These are phyloP conservation scores for Drosophila lacertosa DNA, from an alignment of 1,140 invertebrate genomes.

Conservation along the genomic window DNA sequence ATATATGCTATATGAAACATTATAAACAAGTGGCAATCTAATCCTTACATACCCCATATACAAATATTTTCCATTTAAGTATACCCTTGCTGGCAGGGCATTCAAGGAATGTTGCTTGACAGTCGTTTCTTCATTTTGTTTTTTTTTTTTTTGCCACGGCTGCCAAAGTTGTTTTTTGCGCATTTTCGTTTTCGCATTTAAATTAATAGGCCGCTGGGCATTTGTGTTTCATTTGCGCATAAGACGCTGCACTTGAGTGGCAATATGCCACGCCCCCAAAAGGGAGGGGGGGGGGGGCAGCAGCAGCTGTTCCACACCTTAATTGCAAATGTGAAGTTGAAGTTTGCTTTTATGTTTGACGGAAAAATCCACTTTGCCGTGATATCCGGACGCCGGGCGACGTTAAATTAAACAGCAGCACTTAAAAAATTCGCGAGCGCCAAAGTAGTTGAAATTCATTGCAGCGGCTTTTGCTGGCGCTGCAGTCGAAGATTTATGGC, in stretches of 20 bases:
- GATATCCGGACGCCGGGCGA: constrained; percentile 62
- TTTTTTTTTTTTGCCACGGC: not conserved
- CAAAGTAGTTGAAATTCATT: constrained; percentile 77
- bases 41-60: not conserved
- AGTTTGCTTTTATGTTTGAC: constrained; percentile 78
- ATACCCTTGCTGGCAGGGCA: not conserved
- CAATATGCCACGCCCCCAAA: not conserved
- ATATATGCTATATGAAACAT: too few species aligned
- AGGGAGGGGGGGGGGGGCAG: too few species aligned
- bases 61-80: too few species aligned
- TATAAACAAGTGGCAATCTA: too few species aligned
- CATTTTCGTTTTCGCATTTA: constrained; percentile 62
- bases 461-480: constrained; percentile 44
- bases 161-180: constrained; percentile 30
- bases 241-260: constrained; percentile 46
- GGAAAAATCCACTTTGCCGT: constrained; percentile 80
- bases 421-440: constrained; percentile 63
- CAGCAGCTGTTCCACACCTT: constrained; percentile 15
- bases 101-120: not conserved
- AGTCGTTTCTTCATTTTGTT: too few species aligned
- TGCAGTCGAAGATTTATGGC: constrained; percentile 67
- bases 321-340: constrained; percentile 59
- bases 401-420: constrained; percentile 67
- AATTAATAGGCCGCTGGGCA: constrained; percentile 71
- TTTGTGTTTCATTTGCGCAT: constrained; percentile 75